phyloP scores from a whole-genome alignment of 2,113 vertebrate genomes.

The Monopterus albus region DNA sequence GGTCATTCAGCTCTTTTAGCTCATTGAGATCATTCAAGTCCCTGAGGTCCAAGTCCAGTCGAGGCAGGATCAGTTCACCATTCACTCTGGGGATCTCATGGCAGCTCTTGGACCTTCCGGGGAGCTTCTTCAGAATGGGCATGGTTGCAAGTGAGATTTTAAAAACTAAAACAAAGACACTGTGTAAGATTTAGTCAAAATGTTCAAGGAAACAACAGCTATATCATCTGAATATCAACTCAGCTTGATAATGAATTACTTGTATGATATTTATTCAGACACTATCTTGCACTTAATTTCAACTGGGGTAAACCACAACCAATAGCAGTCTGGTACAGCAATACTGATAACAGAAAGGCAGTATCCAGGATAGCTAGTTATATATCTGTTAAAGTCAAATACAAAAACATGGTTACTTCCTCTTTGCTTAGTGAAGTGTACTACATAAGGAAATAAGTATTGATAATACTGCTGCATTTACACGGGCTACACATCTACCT shows the following conservation, averaged over 20 bases:
- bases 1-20: slow-evolving; percentile 76
- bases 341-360: neutral
- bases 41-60: slow-evolving; percentile 74
- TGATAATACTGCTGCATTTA: slow-evolving; percentile 29
- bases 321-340: neutral
- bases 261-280: neutral
- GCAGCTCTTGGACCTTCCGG: slow-evolving; percentile 80
- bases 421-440: too few relatives aligned
- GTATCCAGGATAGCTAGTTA: neutral
- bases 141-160: slow-evolving; percentile 73
- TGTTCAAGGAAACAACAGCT: neutral
- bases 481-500: slow-evolving; percentile 19
- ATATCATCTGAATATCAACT: neutral
- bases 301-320: neutral
- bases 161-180: slow-evolving; percentile 52
- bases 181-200: neutral
- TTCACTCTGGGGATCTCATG: slow-evolving; percentile 72
- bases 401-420: too few relatives aligned
- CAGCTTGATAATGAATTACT: neutral
- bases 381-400: neutral
- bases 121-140: slow-evolving; percentile 88
- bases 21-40: slow-evolving; percentile 73
- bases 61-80: slow-evolving; percentile 81
- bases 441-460: too few relatives aligned
- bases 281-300: neutral